These are phyloP conservation scores for Tychaedon coryphoeus DNA, from an alignment of 2,113 vertebrate species.

Conservation along the genomic window DNA sequence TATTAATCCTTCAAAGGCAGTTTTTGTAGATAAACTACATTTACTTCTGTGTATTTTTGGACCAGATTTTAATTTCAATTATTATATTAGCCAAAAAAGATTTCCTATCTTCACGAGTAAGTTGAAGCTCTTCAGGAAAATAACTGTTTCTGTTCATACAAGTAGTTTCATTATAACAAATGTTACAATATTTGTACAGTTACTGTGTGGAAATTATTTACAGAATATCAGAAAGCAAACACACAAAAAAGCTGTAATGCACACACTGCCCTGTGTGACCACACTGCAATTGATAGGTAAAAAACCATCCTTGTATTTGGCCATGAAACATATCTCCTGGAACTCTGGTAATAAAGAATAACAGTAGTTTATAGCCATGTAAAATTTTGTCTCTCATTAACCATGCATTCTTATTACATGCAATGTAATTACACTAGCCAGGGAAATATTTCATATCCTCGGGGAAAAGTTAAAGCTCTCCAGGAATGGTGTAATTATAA, in stretches of 20 bases:
- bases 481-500: background rate
- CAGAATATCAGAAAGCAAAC: background rate
- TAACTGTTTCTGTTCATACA: background rate
- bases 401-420: background rate
- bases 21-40: background rate
- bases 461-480: background rate
- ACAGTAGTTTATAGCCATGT: background rate
- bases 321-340: background rate
- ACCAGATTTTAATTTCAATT: background rate
- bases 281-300: background rate
- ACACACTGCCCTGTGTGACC: background rate
- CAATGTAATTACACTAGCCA: background rate
- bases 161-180: background rate
- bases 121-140: background rate
- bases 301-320: background rate
- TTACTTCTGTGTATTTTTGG: background rate
- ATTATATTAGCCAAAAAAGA: background rate
- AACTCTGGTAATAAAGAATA: background rate
- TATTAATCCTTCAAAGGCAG: background rate
- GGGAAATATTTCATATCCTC: background rate
- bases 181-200: background rate
- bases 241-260: background rate
- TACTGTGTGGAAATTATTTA: background rate
- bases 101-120: background rate
- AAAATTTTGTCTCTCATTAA: background rate